These are phyloP conservation scores for Chaetophractus vellerosus DNA, from an alignment of 2,797 vertebrate genomes.

Conservation along the genomic window DNA sequence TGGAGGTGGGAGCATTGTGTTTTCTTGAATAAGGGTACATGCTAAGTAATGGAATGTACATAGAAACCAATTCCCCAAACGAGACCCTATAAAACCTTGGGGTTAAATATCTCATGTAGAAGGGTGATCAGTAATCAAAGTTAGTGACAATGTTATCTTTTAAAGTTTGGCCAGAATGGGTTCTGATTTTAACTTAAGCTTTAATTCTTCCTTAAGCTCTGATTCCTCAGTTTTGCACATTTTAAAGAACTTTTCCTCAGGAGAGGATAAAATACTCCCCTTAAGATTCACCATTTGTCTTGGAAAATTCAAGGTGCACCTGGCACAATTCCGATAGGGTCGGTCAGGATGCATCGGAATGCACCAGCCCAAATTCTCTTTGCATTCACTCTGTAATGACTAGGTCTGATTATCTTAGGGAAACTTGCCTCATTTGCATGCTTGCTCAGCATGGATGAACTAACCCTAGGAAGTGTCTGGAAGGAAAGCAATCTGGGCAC, in stretches of 20 bases:
- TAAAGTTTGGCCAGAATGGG: neutral
- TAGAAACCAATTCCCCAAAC: neutral
- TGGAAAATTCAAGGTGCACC: slow-evolving; percentile 68
- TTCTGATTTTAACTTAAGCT: slow-evolving; percentile 71
- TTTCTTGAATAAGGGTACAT: neutral
- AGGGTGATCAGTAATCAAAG: neutral
- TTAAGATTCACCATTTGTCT: slow-evolving; percentile 81
- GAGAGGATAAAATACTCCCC: slow-evolving; percentile 82
- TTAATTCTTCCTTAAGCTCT: slow-evolving; percentile 81
- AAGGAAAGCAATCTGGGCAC: slow-evolving; percentile 24
- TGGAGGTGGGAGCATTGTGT: neutral
- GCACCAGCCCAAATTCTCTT: slow-evolving; percentile 69
- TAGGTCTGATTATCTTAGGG: slow-evolving; percentile 22
- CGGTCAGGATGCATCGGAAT: neutral
- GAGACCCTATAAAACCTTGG: neutral
- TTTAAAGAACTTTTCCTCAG: slow-evolving; percentile 84
- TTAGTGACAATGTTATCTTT: neutral
- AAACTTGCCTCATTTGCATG: slow-evolving; percentile 25
- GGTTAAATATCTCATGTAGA: neutral
- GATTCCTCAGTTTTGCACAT: slow-evolving; percentile 79
- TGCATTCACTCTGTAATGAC: slow-evolving; percentile 2
- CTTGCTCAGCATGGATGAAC: neutral
- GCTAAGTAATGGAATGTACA: neutral
- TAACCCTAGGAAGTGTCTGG: slow-evolving; percentile 33
- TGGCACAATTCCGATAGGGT: slow-evolving; percentile 15